Evolutionary conservation across 1,140 invertebrate species (phyloP).

Genomic region (Portunus trituberculatus): DNA sequence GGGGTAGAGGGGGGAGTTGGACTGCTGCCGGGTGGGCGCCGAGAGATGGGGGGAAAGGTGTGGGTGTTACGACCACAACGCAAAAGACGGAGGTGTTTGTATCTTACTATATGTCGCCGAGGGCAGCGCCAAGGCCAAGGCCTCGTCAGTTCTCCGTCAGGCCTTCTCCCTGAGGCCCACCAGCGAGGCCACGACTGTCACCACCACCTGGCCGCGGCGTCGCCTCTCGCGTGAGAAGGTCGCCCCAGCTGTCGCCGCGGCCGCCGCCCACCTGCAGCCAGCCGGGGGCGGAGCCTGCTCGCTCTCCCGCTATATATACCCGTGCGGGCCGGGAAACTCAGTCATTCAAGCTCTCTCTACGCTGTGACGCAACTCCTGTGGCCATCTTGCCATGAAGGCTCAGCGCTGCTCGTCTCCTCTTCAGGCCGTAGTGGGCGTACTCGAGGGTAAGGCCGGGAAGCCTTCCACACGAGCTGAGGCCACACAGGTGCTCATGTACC

Average conservation of each 20-base stretch:
- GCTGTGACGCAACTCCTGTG: background rate
- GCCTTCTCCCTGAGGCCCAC: background rate
- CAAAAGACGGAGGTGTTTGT: background rate
- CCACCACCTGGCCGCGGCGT: constrained; percentile 55
- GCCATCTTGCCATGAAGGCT: constrained; percentile 58
- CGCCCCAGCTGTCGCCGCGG: constrained; percentile 57
- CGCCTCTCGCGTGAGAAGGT: constrained; percentile 53
- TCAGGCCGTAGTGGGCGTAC: constrained; percentile 64
- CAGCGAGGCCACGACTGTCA: background rate
- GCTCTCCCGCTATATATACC: constrained; percentile 48
- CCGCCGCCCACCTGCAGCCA: constrained; percentile 58
- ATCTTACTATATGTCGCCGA: background rate
- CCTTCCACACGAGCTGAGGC: constrained; percentile 52
- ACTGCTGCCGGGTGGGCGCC: background rate
- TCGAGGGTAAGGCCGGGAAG: constrained; percentile 64
- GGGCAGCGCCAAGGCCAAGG: background rate
- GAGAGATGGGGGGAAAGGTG: background rate
- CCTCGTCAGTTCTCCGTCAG: background rate
- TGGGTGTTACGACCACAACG: background rate
- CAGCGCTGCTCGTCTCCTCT: constrained; percentile 67
- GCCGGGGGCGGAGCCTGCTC: constrained; percentile 26
- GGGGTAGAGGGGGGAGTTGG: background rate
- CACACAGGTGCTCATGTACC: constrained; percentile 70
- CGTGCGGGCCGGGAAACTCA: background rate
- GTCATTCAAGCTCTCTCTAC: constrained; percentile 36